Conservation (phyloP, 2,113 vertebrate species). For the Neopipo cinnamomea region DNA sequence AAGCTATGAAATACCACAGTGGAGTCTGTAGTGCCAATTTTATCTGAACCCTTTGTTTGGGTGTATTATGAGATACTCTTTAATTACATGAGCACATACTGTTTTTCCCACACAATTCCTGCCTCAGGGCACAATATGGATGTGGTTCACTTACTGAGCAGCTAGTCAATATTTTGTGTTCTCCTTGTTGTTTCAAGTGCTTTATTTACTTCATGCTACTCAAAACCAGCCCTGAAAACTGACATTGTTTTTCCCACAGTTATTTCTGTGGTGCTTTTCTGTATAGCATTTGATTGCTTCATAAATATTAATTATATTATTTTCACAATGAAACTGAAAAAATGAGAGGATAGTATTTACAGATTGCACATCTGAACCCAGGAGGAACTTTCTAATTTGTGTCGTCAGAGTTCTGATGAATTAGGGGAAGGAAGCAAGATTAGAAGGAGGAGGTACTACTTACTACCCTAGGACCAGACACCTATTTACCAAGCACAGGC, state of each 20-base stretch:
- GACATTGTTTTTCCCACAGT: background rate
- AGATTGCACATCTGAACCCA: background rate
- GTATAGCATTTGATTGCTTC: background rate
- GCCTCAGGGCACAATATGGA: slow-evolving; percentile 27
- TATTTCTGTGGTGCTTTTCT: background rate
- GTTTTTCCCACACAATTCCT: slow-evolving; percentile 19
- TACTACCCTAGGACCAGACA: background rate
- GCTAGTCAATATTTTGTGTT: slow-evolving; percentile 47
- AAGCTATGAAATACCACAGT: background rate
- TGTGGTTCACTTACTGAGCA: background rate
- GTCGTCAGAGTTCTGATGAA: background rate
- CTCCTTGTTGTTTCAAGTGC: background rate
- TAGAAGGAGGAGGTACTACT: background rate
- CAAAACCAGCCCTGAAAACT: background rate
- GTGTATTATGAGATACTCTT: background rate
- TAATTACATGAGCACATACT: slow-evolving; percentile 11
- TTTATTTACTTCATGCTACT: background rate
- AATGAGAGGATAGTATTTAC: background rate
- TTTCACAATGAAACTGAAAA: background rate
- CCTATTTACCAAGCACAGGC: background rate
- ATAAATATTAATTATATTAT: background rate
- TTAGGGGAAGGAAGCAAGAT: background rate
- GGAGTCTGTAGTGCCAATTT: background rate
- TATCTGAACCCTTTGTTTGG: background rate
- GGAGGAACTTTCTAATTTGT: background rate